Evolutionary conservation across 2,797 vertebrate species (phyloP), one percentile per base, ranked within the genome.

Genomic region (Hydrolagus colliei): DNA sequence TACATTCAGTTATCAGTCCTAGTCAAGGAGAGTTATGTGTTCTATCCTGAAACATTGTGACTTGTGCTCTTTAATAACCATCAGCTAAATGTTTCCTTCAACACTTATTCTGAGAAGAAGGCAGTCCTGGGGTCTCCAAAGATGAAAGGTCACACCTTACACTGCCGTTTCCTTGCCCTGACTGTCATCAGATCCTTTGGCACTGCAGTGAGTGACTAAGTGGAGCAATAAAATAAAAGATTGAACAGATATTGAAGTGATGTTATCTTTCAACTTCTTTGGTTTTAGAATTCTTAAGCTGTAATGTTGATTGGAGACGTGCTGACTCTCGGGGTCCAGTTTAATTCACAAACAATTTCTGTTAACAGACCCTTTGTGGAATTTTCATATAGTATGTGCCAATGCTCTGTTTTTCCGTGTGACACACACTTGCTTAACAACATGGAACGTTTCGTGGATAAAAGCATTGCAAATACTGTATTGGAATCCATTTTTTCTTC

Each of bases 71-170:
- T 35, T 22, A 80, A 65, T 80, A 80, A 63, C 22, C 5, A 9
- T 80, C 11, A 62, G 76, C 22, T 80, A 32, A 80, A 67, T 27
- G 10, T 80, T 80, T 63, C 61, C 61, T 80, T 80, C 61, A 63
- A 80, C 77, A 80, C 61, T 32, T 6, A 22, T 20, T 22, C n/a
- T 16, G 27, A 13, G 61, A 27, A 80, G 62, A 22, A 65, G 52
- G 12, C 59, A 35, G 32, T 61, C 13, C 73, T 63, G 4, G 41
- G 59, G 61, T 62, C 59, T 78, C 78, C 62, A 67, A 65, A 80
- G 62, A 32, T 65, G 22, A 80, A 80, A 80, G 62, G 12, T 52
- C 41, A 52, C 41, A 52, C 41, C 6, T 52, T 6, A 52, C 41
- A 52, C 41, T 52, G 41, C 41, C 1, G 41, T 52, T 18, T 63